Percentiles rank a stretch among this genome's conserved stretches.
Evolutionary conservation across 2,113 vertebrate species (phyloP).

Genomic region (Clarias batrachus): DNA sequence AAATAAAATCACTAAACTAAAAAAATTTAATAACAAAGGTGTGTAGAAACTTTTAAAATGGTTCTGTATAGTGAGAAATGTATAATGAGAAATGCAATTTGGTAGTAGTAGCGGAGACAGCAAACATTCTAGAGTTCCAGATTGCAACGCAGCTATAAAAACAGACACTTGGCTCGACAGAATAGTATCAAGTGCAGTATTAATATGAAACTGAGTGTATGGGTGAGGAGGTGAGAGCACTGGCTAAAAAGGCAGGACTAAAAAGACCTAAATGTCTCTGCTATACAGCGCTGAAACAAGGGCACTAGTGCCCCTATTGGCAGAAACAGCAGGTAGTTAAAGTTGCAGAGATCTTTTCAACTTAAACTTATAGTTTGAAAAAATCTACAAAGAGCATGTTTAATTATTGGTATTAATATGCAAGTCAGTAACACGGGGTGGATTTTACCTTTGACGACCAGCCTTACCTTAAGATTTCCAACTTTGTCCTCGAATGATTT

Average conservation of each 20-base stretch:
- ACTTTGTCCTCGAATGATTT: conserved; percentile 95
- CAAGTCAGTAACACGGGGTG: neutral
- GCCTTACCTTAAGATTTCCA: conserved; percentile 90
- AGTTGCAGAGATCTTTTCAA: neutral
- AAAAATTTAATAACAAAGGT: no score
- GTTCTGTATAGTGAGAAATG: neutral
- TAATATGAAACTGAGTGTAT: neutral
- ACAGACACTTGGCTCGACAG: neutral
- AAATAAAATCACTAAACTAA: no score
- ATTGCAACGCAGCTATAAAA: neutral
- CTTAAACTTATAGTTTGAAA: no score
- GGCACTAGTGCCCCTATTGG: neutral
- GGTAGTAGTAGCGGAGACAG: neutral
- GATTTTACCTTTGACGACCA: neutral
- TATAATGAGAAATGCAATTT: neutral
- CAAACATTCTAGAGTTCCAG: neutral
- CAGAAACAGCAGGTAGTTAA: neutral
- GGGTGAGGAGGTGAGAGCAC: neutral
- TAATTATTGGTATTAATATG: no score
- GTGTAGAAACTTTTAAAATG: no score
- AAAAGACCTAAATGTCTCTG: neutral
- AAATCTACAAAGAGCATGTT: no score
- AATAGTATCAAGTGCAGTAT: neutral
- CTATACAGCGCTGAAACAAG: neutral
- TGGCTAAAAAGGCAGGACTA: neutral